Evolutionary conservation across 1,140 invertebrate species (phyloP), one percentile per base, ranked within the genome.

Genomic region (Tetraneura akinire): DNA sequence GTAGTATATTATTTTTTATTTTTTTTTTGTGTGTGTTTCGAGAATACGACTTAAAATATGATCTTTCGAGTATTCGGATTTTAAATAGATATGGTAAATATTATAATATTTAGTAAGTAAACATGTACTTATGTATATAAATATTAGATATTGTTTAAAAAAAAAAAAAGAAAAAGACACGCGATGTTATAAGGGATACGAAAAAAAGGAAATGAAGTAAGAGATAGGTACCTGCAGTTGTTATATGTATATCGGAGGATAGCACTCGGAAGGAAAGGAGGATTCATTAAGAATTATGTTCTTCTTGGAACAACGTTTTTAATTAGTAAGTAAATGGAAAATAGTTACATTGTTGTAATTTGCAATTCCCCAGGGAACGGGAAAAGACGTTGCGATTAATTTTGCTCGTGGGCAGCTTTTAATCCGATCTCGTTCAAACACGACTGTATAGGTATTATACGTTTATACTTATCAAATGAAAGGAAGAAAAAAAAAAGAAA

Each of bases 241-340:
- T 29, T 29, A 51, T 71, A 71, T 8, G 32, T 37, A 51, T 29
- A 66, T 16, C 32, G 51, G 29, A n/a, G n/a, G 8, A 16, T 4
- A 71, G 29, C 66, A 47, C 23, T n/a, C 14, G 32, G 32, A 53
- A 73, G 21, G 11, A 57, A 57, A 76, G n/a, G 10, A 76, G 21
- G 29, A 76, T 76, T 76, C 71, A 57, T 76, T 76, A 76, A 76
- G 71, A 57, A 76, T 76, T 55, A 57, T 76, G 71, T 57, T 76
- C 32, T 11, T 42, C 32, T 11, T 42, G 71, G 42, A 42, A 76
- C n/a, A 76, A 42, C 71, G 21, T 57, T 76, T 74, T 76, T 76
- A 76, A 76, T 76, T 76, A 74, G 51, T 74, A 76, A 57, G 71
- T 57, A 76, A 76, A 76, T 76, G 71, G 51, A 57, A 76, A 76